Evolutionary conservation across 2,797 vertebrate species (phyloP).

Genomic region (Tadarida brasiliensis): DNA sequence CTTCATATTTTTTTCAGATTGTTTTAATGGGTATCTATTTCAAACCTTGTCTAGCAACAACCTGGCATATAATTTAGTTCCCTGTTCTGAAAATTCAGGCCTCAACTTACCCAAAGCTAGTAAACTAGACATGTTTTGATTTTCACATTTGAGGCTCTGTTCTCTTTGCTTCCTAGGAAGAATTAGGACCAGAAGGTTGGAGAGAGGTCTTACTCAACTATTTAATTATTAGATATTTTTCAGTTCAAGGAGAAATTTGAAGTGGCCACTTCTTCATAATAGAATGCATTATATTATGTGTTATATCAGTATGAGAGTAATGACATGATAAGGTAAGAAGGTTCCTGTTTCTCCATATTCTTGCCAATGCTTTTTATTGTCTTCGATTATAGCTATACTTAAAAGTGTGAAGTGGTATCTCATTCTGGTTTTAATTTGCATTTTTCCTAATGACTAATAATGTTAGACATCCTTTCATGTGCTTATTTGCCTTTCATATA

Average conservation of each 20-base stretch:
- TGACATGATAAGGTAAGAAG: not conserved
- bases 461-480: not conserved
- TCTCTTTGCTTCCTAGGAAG: not conserved
- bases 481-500: not conserved
- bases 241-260: not conserved
- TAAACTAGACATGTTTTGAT: not conserved
- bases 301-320: not conserved
- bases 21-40: constrained; percentile 62
- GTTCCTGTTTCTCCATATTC: not conserved
- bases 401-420: not conserved
- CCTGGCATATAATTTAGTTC: constrained; percentile 52
- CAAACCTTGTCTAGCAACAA: constrained; percentile 42
- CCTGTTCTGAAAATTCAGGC: constrained; percentile 37
- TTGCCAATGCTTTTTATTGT: not conserved
- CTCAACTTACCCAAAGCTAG: not conserved
- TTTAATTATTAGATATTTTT: constrained; percentile 5
- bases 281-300: not conserved
- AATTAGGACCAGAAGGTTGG: not conserved
- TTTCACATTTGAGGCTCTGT: constrained; percentile 8
- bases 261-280: not conserved
- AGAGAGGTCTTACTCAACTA: not conserved
- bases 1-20: constrained; percentile 1
- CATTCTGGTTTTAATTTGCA: constrained; percentile 18
- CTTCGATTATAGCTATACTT: not conserved
- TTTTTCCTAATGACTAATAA: constrained; percentile 35